A percentile compares a stretch with the other conserved stretches of the same genome.
phyloP scores from a whole-genome alignment of 1,140 invertebrate genomes.

The Drosophila arizonae region DNA sequence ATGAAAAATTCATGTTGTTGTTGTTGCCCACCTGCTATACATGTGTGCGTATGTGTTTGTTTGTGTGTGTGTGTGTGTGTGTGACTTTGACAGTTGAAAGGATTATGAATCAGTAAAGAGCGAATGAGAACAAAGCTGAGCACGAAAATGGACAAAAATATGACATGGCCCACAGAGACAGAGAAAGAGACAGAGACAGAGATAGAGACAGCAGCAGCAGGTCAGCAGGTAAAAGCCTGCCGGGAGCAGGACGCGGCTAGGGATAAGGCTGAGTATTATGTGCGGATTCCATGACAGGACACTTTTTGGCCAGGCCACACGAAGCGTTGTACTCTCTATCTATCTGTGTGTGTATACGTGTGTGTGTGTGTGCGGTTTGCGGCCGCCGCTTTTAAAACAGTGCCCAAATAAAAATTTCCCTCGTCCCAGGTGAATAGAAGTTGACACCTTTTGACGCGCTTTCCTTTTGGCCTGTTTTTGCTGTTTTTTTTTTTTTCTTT shows the following conservation, averaged over 20 bases:
- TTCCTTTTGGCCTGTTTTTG: background rate
- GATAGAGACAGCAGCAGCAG: background rate
- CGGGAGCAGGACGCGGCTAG: background rate
- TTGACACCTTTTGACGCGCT: constrained; percentile 16
- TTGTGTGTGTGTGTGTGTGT: background rate
- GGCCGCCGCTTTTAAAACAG: constrained; percentile 51
- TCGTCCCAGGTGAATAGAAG: constrained; percentile 14
- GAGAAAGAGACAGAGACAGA: background rate
- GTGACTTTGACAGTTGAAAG: constrained; percentile 57
- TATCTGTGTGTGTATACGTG: constrained; percentile 18
- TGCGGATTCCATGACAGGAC: constrained; percentile 38
- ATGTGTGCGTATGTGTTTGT: background rate
- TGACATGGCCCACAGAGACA: constrained; percentile 3
- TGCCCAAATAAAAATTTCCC: constrained; percentile 56
- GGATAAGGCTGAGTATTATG: constrained; percentile 2
- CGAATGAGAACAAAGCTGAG: constrained; percentile 29
- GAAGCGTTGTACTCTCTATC: constrained; percentile 28
- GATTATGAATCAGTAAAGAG: constrained; percentile 55
- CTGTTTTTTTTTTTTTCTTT: constrained; percentile 1
- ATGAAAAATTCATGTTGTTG: constrained; percentile 29
- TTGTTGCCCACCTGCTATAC: constrained; percentile 22
- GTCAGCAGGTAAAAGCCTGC: background rate
- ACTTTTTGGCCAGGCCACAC: constrained; percentile 61
- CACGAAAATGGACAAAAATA: constrained; percentile 36
- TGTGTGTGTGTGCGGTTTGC: constrained; percentile 46